Conservation (phyloP, 2,113 vertebrate species). For the Aegypius monachus region DNA sequence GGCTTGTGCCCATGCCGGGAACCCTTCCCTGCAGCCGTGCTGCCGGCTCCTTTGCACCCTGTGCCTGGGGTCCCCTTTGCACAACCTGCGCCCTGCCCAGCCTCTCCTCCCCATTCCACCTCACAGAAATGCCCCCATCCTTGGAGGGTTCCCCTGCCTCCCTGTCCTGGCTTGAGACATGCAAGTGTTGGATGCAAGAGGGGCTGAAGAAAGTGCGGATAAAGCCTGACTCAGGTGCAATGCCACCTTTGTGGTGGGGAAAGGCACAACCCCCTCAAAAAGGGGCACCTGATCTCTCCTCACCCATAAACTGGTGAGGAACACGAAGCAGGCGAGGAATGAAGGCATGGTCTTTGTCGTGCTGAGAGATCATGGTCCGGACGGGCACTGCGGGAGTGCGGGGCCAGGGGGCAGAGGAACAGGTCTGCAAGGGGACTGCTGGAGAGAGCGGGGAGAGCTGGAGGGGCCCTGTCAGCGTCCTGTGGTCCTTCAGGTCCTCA, state of each 20-base stretch:
- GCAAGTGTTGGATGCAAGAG: neutral
- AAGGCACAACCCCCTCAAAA: neutral
- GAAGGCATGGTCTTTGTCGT: neutral
- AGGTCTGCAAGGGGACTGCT: neutral
- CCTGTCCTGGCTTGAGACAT: neutral
- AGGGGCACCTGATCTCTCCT: neutral
- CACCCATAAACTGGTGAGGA: neutral
- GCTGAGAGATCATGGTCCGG: no score
- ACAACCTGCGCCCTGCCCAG: neutral
- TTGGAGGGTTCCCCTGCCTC: neutral
- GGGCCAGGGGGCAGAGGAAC: neutral
- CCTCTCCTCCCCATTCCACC: neutral
- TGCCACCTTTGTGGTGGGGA: neutral
- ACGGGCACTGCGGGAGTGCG: accelerated
- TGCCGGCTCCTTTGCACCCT: neutral
- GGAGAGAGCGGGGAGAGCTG: neutral
- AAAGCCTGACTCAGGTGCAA: neutral
- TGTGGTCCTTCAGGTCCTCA: neutral
- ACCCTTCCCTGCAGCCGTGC: accelerated
- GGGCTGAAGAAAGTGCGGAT: neutral
- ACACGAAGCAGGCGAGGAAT: neutral
- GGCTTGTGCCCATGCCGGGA: neutral
- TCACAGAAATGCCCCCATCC: neutral
- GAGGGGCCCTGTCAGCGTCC: neutral
- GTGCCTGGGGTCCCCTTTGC: accelerated